Base-by-base conservation (phyloP, 2,888 invertebrate species). In the Orchesellides sinensis region DNA sequence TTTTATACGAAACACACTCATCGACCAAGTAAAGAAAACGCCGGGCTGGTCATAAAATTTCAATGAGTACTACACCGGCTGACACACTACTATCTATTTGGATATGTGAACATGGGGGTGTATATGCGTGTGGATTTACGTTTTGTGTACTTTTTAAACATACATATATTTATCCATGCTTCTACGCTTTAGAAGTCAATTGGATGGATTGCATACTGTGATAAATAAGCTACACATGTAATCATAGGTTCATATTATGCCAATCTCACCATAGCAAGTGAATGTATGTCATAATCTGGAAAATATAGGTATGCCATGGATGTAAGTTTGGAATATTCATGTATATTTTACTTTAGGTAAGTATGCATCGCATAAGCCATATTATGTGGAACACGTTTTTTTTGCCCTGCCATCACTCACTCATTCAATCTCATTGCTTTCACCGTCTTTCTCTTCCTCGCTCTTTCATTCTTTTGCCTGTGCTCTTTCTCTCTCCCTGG, bases 31-130 rank as follows among this genome's bases (percentile, higher is more conserved):
- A n/a, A n/a, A 74, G 73, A 56, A 66, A 27, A 54, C 25, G 52
- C 65, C 74, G 54, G 75, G 75, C 29, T 56, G 25, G 75, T 66
- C 75, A 75, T 75, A 75, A 75, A 75, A 75, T 75, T 75, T 75
- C 75, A 75, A 75, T 75, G 75, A 75, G 66, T 27, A 23, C 65
- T 54, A 66, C 75, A 65, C 73, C 73, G 61, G 65, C 65, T 35
- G 72, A 52, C 72, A 47, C 27, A 45, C 72, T 65, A n/a, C n/a
- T n/a, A n/a, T 40, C 40, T 40, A 14, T n/a, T 14, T 40, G 40
- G n/a, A 40, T 40, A 14, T 40, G n/a, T 40, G 40, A 40, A 40
- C n/a, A 40, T 40, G n/a, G 40, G 40, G 10, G 40, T 10, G 10
- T 2, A 8, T 8, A 40, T n/a, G 10, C 10, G 40, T 40, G n/a